phyloP scores from a whole-genome alignment of 2,888 invertebrate species.

The Isoperla grammatica region DNA sequence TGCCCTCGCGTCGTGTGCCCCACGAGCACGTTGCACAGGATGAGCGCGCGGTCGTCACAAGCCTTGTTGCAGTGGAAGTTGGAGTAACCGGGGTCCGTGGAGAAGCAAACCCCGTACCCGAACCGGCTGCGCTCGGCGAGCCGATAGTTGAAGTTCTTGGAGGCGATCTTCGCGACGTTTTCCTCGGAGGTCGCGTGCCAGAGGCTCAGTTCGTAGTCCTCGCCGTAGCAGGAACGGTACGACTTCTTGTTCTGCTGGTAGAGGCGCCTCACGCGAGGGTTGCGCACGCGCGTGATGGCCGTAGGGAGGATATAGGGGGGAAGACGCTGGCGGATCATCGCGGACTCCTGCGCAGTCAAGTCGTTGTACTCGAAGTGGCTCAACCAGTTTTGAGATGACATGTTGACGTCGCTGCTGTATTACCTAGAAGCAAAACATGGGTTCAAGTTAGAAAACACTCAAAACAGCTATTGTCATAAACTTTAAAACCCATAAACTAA shows the following conservation, averaged over 20 bases:
- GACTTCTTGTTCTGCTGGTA: constrained; percentile 29
- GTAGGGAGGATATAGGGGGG: background rate
- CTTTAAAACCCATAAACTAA: too few relatives aligned
- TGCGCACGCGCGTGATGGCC: constrained; percentile 21
- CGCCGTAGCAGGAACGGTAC: background rate
- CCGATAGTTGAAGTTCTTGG: constrained; percentile 29
- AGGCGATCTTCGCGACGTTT: constrained; percentile 23
- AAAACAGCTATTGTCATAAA: too few relatives aligned
- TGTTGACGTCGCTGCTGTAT: too few relatives aligned
- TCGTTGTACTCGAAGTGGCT: too few relatives aligned
- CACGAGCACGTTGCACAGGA: constrained; percentile 10
- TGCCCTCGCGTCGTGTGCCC: background rate
- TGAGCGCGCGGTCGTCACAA: background rate
- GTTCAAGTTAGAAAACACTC: too few relatives aligned
- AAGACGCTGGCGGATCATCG: background rate
- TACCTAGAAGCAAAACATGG: too few relatives aligned
- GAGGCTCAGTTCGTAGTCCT: constrained; percentile 19
- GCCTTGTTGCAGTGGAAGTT: constrained; percentile 23
- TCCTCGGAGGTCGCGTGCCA: constrained; percentile 25
- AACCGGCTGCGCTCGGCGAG: constrained; percentile 21
- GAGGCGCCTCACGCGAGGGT: constrained; percentile 25
- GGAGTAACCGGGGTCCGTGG: constrained; percentile 26
- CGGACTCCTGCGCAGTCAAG: background rate
- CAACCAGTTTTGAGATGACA: too few relatives aligned
- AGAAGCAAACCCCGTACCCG: constrained; percentile 30